Conservation (phyloP, 37 sponge, comb jelly and placozoan species). For the Beroe forskalii region DNA sequence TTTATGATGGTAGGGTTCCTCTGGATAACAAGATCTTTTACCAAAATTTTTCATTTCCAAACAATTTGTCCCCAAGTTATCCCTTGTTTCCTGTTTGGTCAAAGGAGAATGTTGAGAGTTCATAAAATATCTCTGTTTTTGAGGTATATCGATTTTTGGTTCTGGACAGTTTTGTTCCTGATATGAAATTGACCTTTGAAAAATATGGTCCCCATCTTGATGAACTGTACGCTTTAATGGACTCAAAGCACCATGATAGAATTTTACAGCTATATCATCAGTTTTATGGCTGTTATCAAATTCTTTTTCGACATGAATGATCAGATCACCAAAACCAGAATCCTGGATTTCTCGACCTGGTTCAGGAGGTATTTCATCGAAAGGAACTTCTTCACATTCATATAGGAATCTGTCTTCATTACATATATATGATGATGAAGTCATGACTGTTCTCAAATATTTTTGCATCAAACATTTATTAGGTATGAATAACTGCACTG, state of each 20-base stretch:
- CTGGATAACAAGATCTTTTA: no score
- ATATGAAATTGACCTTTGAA: background rate
- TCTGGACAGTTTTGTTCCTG: background rate
- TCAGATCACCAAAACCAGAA: background rate
- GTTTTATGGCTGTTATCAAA: background rate
- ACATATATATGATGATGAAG: background rate
- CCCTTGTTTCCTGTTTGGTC: no score
- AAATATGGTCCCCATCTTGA: background rate
- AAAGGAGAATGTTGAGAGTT: no score
- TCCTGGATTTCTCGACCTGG: conserved; percentile 32
- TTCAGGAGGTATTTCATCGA: conserved; percentile 52
- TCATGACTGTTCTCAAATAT: background rate
- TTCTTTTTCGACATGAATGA: conserved; percentile 20
- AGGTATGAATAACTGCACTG: no score
- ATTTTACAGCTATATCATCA: background rate
- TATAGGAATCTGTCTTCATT: background rate
- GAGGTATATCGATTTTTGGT: no score
- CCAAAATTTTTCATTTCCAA: no score
- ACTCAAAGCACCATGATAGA: no score
- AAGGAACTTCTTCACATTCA: conserved; percentile 43
- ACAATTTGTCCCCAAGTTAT: no score
- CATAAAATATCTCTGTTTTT: no score
- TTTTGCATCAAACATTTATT: no score
- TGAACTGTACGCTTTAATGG: conserved; percentile 21
- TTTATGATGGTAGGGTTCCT: no score